Percentiles rank a stretch among this genome's conserved stretches.
Conservation (phyloP, 2,113 vertebrate genomes). For the Heterocephalus glaber region DNA sequence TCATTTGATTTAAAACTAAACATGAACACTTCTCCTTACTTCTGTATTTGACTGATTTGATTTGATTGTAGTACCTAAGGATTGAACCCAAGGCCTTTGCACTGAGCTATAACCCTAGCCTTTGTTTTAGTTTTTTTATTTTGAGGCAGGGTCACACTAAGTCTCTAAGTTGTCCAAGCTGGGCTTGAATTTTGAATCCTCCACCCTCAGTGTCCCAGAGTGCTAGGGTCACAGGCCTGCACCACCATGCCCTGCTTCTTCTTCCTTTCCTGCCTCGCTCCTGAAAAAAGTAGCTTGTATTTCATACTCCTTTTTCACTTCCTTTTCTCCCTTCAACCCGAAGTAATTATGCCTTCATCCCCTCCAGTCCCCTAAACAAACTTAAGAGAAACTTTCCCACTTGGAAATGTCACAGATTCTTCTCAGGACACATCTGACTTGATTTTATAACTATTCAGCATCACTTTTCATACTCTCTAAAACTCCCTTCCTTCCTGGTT, state of each 20-base stretch:
- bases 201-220: not conserved
- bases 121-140: not conserved
- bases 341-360: not conserved
- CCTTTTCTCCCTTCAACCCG: not conserved
- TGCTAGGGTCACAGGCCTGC: not conserved
- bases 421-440: not conserved
- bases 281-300: not conserved
- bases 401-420: not conserved
- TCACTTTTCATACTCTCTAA: not conserved
- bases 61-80: not conserved
- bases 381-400: not conserved
- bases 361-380: not conserved
- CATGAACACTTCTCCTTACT: not conserved
- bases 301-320: not conserved
- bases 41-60: not conserved
- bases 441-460: not conserved
- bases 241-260: too few relatives aligned
- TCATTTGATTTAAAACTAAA: conserved; percentile 9
- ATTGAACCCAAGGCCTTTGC: not conserved
- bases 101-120: not conserved
- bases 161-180: not conserved
- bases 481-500: not conserved
- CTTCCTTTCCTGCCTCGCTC: not conserved
- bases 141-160: not conserved
- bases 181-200: not conserved